Conservation (phyloP, 1,140 invertebrate genomes). For the Drosophila bipectinata region DNA sequence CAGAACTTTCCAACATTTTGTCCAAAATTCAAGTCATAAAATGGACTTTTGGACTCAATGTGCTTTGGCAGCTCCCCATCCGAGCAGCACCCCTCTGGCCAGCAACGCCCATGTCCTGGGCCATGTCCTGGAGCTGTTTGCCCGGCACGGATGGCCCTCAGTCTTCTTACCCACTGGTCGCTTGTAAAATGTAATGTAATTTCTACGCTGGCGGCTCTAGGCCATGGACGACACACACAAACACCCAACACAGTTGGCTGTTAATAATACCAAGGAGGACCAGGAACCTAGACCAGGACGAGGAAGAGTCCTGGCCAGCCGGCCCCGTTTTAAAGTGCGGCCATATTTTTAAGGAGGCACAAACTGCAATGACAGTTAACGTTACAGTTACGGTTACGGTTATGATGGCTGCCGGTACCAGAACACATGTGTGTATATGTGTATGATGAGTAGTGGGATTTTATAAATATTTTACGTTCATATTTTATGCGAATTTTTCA, state of each 20-base stretch:
- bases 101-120: not conserved
- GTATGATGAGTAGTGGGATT: conserved; percentile 16
- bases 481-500: conserved; percentile 63
- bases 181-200: conserved; percentile 68
- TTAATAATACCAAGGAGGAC: conserved; percentile 31
- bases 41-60: not conserved
- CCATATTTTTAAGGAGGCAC: conserved; percentile 56
- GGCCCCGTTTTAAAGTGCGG: conserved; percentile 32
- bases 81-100: not conserved
- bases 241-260: conserved; percentile 13
- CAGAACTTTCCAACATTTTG: not conserved
- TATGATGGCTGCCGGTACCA: too few relatives aligned
- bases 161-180: conserved; percentile 10
- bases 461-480: conserved; percentile 57
- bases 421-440: too few relatives aligned
- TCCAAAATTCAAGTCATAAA: not conserved
- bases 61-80: not conserved
- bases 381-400: conserved; percentile 14
- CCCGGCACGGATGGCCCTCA: conserved; percentile 26
- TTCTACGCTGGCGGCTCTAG: conserved; percentile 61
- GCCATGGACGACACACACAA: conserved; percentile 36
- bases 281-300: not conserved
- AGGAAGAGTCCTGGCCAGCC: not conserved
- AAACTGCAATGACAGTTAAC: conserved; percentile 62
- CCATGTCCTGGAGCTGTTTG: conserved; percentile 25